phyloP scores from a whole-genome alignment of 2,888 invertebrate genomes.

The Malthinus flaveolus region DNA sequence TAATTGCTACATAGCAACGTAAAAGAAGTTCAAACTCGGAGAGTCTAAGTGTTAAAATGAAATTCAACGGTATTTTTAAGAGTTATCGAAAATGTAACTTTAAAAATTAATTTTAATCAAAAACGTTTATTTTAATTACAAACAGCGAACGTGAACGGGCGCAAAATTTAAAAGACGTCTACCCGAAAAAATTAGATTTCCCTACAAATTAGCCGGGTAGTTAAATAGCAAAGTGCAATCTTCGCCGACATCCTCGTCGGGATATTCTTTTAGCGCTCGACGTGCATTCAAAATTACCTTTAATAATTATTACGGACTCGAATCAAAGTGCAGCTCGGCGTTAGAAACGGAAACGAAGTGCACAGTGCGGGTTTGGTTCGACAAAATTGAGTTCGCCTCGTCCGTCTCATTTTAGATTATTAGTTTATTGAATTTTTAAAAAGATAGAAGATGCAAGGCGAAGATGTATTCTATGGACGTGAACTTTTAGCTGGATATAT shows the following conservation, averaged over 20 bases:
- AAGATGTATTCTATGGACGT: constrained; percentile 16
- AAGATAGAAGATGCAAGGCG: constrained; percentile 13
- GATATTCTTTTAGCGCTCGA: constrained; percentile 10
- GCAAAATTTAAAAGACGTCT: no score
- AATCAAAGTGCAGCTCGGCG: constrained; percentile 24
- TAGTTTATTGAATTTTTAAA: constrained; percentile 22
- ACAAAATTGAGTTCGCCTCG: constrained; percentile 10
- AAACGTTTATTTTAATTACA: no score
- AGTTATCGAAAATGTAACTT: no score
- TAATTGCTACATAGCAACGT: constrained; percentile 4
- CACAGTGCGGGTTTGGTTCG: not conserved
- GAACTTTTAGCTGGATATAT: constrained; percentile 20
- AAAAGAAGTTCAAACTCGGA: not conserved
- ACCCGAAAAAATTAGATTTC: no score
- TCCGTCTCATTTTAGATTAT: constrained; percentile 19
- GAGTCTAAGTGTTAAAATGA: constrained; percentile 4
- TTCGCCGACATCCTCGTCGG: constrained; percentile 8
- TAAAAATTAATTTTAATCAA: no score
- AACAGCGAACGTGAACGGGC: no score
- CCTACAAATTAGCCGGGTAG: no score
- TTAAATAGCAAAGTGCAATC: constrained; percentile 5
- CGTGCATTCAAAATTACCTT: constrained; percentile 19
- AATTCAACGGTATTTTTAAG: constrained; percentile 1
- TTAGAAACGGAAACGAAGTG: constrained; percentile 9
- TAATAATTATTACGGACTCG: constrained; percentile 19